Conservation (phyloP, 2,888 invertebrate species). For the Epinotia nisella region DNA sequence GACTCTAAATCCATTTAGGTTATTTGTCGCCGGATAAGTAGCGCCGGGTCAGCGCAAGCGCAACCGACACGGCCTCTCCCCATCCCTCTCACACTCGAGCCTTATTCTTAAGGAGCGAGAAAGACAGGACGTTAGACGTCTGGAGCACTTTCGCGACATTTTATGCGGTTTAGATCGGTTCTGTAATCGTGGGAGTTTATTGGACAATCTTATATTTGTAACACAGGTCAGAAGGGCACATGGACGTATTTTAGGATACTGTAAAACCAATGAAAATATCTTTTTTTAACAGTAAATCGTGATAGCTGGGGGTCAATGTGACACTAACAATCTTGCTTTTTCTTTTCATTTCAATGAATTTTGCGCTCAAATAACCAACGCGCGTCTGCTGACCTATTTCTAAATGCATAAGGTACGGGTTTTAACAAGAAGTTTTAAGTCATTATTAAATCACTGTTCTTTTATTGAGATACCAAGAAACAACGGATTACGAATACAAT, state of each 20-base stretch:
- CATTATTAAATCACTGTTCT: too few relatives aligned
- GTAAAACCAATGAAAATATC: not conserved
- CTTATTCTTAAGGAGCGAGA: not conserved
- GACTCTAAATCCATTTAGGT: slow-evolving; percentile 53
- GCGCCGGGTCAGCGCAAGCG: slow-evolving; percentile 30
- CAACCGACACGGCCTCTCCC: not conserved
- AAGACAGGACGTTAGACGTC: slow-evolving; percentile 11
- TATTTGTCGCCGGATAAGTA: slow-evolving; percentile 50
- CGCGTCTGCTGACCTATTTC: too few relatives aligned
- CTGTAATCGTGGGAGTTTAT: slow-evolving; percentile 24
- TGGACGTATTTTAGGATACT: slow-evolving; percentile 6
- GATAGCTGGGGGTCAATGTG: too few relatives aligned
- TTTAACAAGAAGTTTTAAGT: too few relatives aligned
- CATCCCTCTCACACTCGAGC: not conserved
- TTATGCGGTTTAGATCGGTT: slow-evolving; percentile 12
- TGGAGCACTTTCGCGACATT: slow-evolving; percentile 27
- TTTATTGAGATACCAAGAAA: too few relatives aligned
- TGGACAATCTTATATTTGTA: slow-evolving; percentile 19
- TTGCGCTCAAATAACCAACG: too few relatives aligned
- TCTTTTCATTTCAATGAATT: too few relatives aligned
- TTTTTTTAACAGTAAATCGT: not conserved
- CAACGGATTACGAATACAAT: too few relatives aligned
- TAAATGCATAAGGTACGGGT: too few relatives aligned
- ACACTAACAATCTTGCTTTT: too few relatives aligned
- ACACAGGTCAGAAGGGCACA: slow-evolving; percentile 12